These are phyloP conservation scores for Calliphora vicina DNA, from an alignment of 1,140 invertebrate genomes.

Conservation along the genomic window DNA sequence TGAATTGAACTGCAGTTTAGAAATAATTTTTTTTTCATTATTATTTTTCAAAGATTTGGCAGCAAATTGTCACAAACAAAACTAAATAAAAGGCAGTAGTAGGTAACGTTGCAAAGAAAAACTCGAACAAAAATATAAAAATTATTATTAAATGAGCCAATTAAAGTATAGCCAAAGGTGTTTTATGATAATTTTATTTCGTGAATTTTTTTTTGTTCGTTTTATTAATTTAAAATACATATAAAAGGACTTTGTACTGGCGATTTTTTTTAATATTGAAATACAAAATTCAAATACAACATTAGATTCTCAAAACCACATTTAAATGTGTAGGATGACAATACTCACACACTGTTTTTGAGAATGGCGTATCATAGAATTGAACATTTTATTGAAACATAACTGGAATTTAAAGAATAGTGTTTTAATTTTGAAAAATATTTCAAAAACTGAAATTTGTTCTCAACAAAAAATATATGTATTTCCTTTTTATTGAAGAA, in stretches of 20 bases:
- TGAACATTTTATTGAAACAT: too few species aligned
- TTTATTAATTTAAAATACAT: neutral
- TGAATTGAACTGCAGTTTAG: too few species aligned
- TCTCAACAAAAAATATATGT: too few species aligned
- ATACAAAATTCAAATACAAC: too few species aligned
- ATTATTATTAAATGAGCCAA: constrained; percentile 1
- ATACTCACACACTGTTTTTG: neutral
- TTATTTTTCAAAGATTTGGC: neutral
- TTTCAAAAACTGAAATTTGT: too few species aligned
- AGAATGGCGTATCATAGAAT: neutral
- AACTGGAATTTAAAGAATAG: too few species aligned
- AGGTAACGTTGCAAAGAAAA: neutral
- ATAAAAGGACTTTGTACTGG: neutral
- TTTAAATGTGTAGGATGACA: neutral
- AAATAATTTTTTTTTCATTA: neutral
- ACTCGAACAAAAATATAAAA: neutral
- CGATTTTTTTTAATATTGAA: neutral
- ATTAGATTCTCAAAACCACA: neutral
- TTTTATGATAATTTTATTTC: neutral
- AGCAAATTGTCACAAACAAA: neutral
- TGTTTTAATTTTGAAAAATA: too few species aligned
- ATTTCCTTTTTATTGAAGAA: too few species aligned
- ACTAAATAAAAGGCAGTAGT: neutral
- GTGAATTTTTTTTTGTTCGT: too few species aligned
- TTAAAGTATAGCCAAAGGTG: neutral